Base-by-base conservation (phyloP, 2,888 invertebrate genomes). In the Pachymerium ferrugineum region DNA sequence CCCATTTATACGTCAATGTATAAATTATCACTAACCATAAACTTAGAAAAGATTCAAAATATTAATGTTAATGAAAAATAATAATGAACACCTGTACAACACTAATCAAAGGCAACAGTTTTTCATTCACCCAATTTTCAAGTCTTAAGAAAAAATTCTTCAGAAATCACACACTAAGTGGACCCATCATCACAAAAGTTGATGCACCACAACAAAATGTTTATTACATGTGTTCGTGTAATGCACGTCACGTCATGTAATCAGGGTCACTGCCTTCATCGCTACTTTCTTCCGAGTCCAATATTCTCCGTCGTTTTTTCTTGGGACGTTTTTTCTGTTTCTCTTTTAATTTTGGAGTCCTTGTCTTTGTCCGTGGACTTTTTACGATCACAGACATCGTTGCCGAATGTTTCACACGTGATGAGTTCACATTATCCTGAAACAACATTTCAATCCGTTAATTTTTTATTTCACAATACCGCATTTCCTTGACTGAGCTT, bases 271-370 rank as follows among this genome's bases (percentile, higher is more conserved):
- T 80, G 31, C 79, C 88, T 78, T 87, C 89, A 82, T 87, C 89
- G 76, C 87, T 87, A 76, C 86, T 86, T 10, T 86, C 83, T 74
- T 83, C 86, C 78, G 86, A 85, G 80, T 85, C 74, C 8, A 75
- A 31, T n/a, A 75, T 35, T 68, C 54, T 28, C 70, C 73, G 73
- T 68, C 76, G 72, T 67, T 73, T 74, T 74, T 76, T 76, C 71
- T 74, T 76, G 19, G 31, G 54, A 35, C 70, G 69, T 42, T 76
- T 76, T 68, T 76, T 76, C 14, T 73, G 74, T 42, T 74, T 76
- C 33, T 76, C 76, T 73, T 76, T 76, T 35, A 73, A 19, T 73
- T 76, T 76, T 47, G 76, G 76, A 72, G 76, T 76, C 73, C 76
- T 47, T 71, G 68, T 25, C 73, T 74, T 74, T 28, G 74, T 62